phyloP scores from a whole-genome alignment of 2,113 vertebrate genomes.

The Platichthys flesus region DNA sequence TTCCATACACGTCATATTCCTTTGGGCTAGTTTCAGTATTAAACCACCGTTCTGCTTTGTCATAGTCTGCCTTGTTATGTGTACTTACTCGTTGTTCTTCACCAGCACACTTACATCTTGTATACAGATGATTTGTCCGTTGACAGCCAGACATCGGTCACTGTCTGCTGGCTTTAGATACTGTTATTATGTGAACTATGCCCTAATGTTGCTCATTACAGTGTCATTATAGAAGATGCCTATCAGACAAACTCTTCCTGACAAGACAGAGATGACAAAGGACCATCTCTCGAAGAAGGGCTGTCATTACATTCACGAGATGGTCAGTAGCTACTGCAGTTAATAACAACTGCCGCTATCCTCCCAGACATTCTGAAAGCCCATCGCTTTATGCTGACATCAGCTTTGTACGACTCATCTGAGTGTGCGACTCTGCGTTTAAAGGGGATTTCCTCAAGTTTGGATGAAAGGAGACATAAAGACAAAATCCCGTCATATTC shows the following conservation, averaged over 20 bases:
- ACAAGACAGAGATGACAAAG: slow-evolving; percentile 16
- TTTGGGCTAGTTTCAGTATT: not conserved
- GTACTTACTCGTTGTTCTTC: not conserved
- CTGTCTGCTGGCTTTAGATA: not conserved
- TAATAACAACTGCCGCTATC: not conserved
- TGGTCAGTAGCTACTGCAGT: slow-evolving; percentile 4
- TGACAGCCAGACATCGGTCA: not conserved
- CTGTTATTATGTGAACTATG: not conserved
- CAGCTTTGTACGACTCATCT: not conserved
- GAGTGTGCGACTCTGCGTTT: not conserved
- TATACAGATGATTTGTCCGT: not conserved
- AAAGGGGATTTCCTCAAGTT: slow-evolving; percentile 17
- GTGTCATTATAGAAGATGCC: not conserved
- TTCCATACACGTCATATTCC: not conserved
- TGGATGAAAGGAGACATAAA: slow-evolving; percentile 24
- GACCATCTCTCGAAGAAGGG: not conserved
- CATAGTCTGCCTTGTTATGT: not conserved
- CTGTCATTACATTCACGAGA: slow-evolving; percentile 34
- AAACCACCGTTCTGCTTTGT: not conserved
- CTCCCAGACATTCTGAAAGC: not conserved
- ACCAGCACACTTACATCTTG: not conserved
- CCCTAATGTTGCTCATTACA: slow-evolving; percentile 8
- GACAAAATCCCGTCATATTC: slow-evolving; percentile 51
- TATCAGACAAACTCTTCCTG: slow-evolving; percentile 19
- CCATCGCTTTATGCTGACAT: not conserved